These are phyloP conservation scores for Molorchus minor DNA, from an alignment of 2,888 invertebrate species.

Conservation along the genomic window DNA sequence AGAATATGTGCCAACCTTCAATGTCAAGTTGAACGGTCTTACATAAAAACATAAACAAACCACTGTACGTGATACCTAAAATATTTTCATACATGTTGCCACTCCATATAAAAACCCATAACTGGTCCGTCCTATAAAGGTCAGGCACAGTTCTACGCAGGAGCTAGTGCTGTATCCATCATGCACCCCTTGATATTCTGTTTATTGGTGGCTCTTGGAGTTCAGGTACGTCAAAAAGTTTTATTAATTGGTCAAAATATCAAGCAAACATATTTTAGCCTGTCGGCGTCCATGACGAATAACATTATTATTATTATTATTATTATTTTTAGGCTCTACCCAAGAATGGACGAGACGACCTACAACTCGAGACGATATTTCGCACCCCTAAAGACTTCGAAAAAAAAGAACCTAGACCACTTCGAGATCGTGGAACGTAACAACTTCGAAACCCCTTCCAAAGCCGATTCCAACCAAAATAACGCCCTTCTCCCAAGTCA, in stretches of 20 bases:
- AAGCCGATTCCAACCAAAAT: background rate
- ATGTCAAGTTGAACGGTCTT: conserved; percentile 22
- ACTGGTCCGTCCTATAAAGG: background rate
- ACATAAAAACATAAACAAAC: conserved; percentile 17
- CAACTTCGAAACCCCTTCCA: conserved; percentile 39
- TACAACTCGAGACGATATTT: conserved; percentile 47
- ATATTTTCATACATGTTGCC: conserved; percentile 1
- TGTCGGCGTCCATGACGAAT: too few relatives aligned
- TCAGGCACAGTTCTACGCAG: background rate
- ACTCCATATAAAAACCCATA: conserved; percentile 22
- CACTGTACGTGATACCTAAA: background rate
- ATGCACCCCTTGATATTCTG: conserved; percentile 1
- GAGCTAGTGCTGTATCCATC: background rate
- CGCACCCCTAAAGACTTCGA: conserved; percentile 49
- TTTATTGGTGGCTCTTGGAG: conserved; percentile 22
- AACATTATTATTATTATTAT: background rate
- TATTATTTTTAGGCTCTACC: conserved; percentile 23
- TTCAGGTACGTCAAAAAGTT: too few relatives aligned
- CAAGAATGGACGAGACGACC: conserved; percentile 23
- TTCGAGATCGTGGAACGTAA: conserved; percentile 52
- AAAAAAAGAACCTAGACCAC: conserved; percentile 50
- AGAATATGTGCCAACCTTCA: conserved; percentile 5
- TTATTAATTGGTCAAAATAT: too few relatives aligned
- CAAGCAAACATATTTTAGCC: too few relatives aligned
- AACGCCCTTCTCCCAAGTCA: conserved; percentile 23